Conservation (phyloP, 1,140 invertebrate species). For the Globodera ellingtonae region DNA sequence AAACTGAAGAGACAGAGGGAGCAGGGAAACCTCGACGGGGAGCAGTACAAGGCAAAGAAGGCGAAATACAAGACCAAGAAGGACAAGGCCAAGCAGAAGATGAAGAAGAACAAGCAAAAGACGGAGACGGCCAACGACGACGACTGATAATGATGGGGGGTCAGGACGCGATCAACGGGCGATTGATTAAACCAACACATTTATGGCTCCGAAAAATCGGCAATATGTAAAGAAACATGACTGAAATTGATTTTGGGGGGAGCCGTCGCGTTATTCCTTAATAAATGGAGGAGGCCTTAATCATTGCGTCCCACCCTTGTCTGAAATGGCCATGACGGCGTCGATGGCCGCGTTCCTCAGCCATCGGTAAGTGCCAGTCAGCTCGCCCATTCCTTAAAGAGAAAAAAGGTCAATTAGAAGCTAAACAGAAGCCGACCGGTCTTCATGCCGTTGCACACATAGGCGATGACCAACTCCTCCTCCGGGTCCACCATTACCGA, state of each 20-base stretch:
- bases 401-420: neutral
- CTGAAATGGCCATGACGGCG: neutral
- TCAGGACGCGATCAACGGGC: neutral
- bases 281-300: too few relatives aligned
- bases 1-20: neutral
- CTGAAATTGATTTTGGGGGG: too few relatives aligned
- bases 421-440: constrained; percentile 22
- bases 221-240: too few relatives aligned
- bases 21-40: neutral
- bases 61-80: neutral
- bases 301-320: neutral
- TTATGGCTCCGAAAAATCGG: too few relatives aligned
- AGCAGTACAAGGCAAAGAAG: neutral
- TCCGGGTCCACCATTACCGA: constrained; percentile 60
- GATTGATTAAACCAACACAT: too few relatives aligned
- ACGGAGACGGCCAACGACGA: neutral
- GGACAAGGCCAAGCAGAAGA: neutral
- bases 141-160: neutral
- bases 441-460: constrained; percentile 59
- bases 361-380: constrained; percentile 36
- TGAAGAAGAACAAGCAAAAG: neutral
- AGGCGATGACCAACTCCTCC: constrained; percentile 56
- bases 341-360: neutral
- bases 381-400: constrained; percentile 50
- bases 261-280: too few relatives aligned